A percentile compares a stretch with the other conserved stretches of the same genome.
Evolutionary conservation across 1,140 invertebrate species (phyloP).

Genomic region (Anastrepha ludens): DNA sequence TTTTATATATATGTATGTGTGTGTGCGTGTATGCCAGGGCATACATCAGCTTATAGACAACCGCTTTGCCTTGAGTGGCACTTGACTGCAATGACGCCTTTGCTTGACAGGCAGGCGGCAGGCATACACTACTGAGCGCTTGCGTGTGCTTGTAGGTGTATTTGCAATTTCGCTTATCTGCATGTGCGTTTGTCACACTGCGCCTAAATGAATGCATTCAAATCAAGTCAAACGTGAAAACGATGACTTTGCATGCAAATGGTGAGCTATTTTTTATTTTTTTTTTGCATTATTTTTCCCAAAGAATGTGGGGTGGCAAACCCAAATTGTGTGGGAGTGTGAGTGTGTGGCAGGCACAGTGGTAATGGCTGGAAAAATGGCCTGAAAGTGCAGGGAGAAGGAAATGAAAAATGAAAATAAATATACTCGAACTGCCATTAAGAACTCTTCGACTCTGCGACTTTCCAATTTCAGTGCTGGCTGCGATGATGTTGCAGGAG

Average conservation of each 20-base stretch:
- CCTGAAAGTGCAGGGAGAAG: constrained; percentile 34
- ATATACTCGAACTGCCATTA: constrained; percentile 55
- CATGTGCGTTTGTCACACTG: constrained; percentile 48
- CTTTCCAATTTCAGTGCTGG: constrained; percentile 24
- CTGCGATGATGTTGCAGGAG: background rate
- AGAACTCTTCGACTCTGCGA: constrained; percentile 43
- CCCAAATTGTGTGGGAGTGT: background rate
- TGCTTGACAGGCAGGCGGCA: constrained; percentile 15
- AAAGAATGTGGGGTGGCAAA: background rate
- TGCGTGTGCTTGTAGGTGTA: background rate
- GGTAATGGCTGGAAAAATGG: constrained; percentile 48
- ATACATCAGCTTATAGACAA: constrained; percentile 24
- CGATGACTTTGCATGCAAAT: constrained; percentile 63
- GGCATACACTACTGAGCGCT: no score
- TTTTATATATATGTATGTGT: background rate
- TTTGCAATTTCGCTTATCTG: constrained; percentile 26
- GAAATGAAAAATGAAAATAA: constrained; percentile 58
- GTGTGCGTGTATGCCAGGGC: background rate
- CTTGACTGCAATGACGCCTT: constrained; percentile 53
- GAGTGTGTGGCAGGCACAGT: background rate
- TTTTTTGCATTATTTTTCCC: background rate
- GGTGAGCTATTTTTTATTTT: constrained; percentile 33
- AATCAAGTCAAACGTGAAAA: constrained; percentile 68
- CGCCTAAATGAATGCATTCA: constrained; percentile 63
- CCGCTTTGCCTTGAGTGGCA: constrained; percentile 54